Evolutionary conservation across 2,888 invertebrate species (phyloP), one percentile per base, ranked within the genome.

Genomic region (Prosapia bicincta): DNA sequence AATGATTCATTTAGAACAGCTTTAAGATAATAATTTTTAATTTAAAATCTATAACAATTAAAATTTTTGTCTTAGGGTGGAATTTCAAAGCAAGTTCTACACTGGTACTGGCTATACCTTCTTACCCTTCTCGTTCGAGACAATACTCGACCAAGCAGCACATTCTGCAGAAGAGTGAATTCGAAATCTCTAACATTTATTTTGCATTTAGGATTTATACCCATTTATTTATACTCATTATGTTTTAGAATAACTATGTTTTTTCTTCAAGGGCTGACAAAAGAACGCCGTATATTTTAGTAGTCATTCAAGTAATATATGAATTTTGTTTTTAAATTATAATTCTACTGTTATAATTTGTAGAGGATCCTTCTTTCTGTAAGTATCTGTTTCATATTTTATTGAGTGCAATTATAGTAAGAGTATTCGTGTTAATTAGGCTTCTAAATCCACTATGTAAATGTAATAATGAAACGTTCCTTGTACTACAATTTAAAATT

Each of bases 71-170:
- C 83, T n/a, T n/a, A 92, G 92, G 92, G 92, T 93, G 78, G 93
- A 93, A 83, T 93, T 93, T 84, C 91, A 92, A 87, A 91, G 89
- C 83, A 93, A 93, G 84, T 93, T 93, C 84, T 93, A 92, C 83
- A 84, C 85, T 28, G 92, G 92, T 15, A 84, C 86, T 65, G 92
- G 92, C 6, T 88, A 91, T 80, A 83, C 86, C 23, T 92, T 93
- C 83, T 85, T 86, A 71, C 92, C 92, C 25, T 92, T 92, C 84
- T 89, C 89, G 76, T 92, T 92, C 84, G 90, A 90, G 80, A 83
- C 83, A 28, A 87, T 88, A 71, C 81, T 88, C 65, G 86, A 86
- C 68, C 84, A 85, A 15, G 87, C 80, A 66, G 76, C 79, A 24
- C 76, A 76, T 15, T 67, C 77, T 30, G 26, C 75, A n/a, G 79